These are phyloP conservation scores for Sarcophaga rosellei DNA, from an alignment of 2,888 invertebrate species.

Conservation along the genomic window DNA sequence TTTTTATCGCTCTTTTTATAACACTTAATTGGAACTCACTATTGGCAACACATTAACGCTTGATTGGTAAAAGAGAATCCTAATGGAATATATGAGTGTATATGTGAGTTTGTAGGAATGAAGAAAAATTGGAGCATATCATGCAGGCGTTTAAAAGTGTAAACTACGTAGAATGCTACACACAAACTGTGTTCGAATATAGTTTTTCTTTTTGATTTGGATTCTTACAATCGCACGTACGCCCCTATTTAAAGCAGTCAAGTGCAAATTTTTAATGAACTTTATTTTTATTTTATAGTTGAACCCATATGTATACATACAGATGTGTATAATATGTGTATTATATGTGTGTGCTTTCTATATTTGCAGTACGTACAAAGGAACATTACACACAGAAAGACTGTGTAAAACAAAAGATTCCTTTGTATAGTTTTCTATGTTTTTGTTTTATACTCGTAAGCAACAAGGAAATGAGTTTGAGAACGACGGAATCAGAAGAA, in stretches of 20 bases:
- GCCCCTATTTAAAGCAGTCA: slow-evolving; percentile 47
- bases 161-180: too few relatives aligned
- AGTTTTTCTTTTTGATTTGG: too few relatives aligned
- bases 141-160: slow-evolving; percentile 2
- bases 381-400: too few relatives aligned
- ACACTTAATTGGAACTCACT: slow-evolving; percentile 53
- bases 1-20: slow-evolving; percentile 14
- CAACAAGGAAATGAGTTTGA: too few relatives aligned
- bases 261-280: slow-evolving; percentile 64
- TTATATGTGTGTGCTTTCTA: too few relatives aligned
- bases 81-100: not conserved
- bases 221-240: not conserved
- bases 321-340: too few relatives aligned
- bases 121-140: not conserved
- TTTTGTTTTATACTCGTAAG: too few relatives aligned
- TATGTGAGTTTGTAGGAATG: not conserved
- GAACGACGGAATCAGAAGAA: too few relatives aligned
- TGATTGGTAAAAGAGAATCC: slow-evolving; percentile 51
- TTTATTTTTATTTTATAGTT: slow-evolving; percentile 32
- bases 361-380: too few relatives aligned
- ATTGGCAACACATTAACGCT: slow-evolving; percentile 58
- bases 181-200: too few relatives aligned
- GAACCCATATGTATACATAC: not conserved
- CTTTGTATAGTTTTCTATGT: too few relatives aligned
- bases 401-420: too few relatives aligned